Evolutionary conservation across 2,888 invertebrate species (phyloP), one percentile per base, ranked within the genome.

Genomic region (Nebria brevicollis): DNA sequence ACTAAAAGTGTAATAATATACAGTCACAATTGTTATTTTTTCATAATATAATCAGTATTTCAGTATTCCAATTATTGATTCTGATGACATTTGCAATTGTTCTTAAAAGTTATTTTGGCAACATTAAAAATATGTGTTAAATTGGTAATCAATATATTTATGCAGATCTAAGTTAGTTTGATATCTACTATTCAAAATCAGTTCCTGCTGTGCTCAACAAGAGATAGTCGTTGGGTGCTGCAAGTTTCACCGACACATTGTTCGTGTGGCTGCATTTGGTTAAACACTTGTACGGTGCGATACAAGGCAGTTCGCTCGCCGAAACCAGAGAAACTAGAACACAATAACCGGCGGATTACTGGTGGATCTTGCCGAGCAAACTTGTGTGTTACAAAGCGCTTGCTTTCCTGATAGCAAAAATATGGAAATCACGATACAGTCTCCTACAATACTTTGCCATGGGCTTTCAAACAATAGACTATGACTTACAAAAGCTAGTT

Each of bases 341-440:
- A 73, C 78, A 73, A 73, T 73, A 70, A 64, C n/a, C 34, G 26
- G 34, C 73, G 78, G 78, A 78, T 78, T 78, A 78, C 66, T 72
- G 26, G 54, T 3, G 78, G 54, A 78, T 73, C 66, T 70, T 4
- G 73, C 72, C 43, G 25, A 26, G 73, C 73, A 78, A 78, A 78
- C 73, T 78, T 78, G 73, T 73, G 42, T 73, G 72, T 66, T 78
- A 65, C 73, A 78, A 72, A 78, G 78, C 43, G 78, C 8, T 13
- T 54, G 54, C 66, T 78, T 78, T 78, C 65, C 73, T 78, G 78
- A 80, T 80, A 75, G 80, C 75, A 75, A 80, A 80, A 80, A 80
- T 80, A 80, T 80, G 80, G 80, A 80, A 80, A 80, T 80, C 68
- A 34, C 34, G 80, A 75, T 80, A 75, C 75, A 72, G 79, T 66